Conservation (phyloP, 2,113 vertebrate genomes). For the Plecotus auritus region DNA sequence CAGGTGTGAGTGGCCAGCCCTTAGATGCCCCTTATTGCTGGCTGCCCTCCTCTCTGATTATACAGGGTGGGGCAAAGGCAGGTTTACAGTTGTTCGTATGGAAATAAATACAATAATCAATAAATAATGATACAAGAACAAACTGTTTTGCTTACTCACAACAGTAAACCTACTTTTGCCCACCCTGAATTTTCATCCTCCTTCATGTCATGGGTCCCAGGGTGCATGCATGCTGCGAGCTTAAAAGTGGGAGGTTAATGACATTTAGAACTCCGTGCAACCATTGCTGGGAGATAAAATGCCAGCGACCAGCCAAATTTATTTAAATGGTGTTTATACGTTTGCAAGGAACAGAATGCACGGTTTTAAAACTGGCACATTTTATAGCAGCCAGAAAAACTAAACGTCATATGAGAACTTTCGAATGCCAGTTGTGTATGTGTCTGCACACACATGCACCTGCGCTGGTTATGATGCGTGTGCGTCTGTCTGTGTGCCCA, state of each 20-base stretch:
- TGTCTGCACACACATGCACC: not conserved
- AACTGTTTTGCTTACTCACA: not conserved
- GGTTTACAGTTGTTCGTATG: not conserved
- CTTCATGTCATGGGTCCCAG: not conserved
- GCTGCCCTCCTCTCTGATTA: not conserved
- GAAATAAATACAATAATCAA: not conserved
- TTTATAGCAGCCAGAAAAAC: constrained; percentile 63
- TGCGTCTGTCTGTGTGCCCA: not conserved
- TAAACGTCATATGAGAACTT: constrained; percentile 29
- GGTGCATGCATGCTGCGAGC: not conserved
- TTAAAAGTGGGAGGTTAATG: constrained; percentile 52
- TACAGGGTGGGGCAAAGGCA: not conserved
- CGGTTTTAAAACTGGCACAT: constrained; percentile 60
- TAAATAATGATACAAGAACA: not conserved
- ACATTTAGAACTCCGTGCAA: not conserved
- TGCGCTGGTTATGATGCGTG: not conserved
- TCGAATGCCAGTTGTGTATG: constrained; percentile 23
- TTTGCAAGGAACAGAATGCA: constrained; percentile 61
- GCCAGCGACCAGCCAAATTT: constrained; percentile 56
- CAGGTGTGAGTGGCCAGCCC: not conserved
- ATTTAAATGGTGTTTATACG: constrained; percentile 68
- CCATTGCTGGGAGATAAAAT: constrained; percentile 55
- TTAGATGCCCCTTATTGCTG: not conserved
- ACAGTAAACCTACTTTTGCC: not conserved
- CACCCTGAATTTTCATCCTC: not conserved